Percentiles rank a stretch among this genome's conserved stretches.
Conservation (phyloP, 1,140 invertebrate genomes). For the Trichonephila inaurata region DNA sequence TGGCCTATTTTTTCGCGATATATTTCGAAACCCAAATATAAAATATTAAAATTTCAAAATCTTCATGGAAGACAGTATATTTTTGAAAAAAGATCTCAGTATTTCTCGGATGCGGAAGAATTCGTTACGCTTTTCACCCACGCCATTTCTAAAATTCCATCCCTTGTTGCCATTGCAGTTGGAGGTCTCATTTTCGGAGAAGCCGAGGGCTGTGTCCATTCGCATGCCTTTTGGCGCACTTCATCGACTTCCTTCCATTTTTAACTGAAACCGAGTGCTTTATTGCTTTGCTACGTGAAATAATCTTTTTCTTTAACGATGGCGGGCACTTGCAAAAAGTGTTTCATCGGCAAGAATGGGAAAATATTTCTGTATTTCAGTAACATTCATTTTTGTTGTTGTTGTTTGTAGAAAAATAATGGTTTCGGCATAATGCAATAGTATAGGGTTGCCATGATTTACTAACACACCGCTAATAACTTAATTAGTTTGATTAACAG, state of each 20-base stretch:
- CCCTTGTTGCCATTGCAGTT: background rate
- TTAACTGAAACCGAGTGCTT: background rate
- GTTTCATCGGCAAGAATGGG: background rate
- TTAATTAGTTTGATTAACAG: too few relatives aligned
- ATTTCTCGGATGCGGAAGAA: background rate
- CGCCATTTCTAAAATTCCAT: constrained; percentile 19
- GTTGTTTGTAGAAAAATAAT: too few relatives aligned
- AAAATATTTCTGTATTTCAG: background rate
- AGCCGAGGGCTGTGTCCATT: background rate
- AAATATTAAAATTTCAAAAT: too few relatives aligned
- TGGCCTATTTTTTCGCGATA: too few relatives aligned
- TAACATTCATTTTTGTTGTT: background rate
- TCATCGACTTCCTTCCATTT: background rate
- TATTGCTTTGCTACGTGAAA: background rate
- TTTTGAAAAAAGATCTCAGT: background rate
- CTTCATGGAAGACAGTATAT: too few relatives aligned
- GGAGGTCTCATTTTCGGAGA: background rate
- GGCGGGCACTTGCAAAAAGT: background rate
- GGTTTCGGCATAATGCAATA: too few relatives aligned
- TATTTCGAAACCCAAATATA: too few relatives aligned
- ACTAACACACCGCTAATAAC: too few relatives aligned
- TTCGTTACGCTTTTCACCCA: constrained; percentile 20
- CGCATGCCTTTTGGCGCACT: background rate
- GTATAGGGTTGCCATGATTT: too few relatives aligned
- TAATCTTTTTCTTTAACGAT: background rate